Evolutionary conservation across 2,113 vertebrate species (phyloP).

Genomic region (Tragelaphus buxtoni): DNA sequence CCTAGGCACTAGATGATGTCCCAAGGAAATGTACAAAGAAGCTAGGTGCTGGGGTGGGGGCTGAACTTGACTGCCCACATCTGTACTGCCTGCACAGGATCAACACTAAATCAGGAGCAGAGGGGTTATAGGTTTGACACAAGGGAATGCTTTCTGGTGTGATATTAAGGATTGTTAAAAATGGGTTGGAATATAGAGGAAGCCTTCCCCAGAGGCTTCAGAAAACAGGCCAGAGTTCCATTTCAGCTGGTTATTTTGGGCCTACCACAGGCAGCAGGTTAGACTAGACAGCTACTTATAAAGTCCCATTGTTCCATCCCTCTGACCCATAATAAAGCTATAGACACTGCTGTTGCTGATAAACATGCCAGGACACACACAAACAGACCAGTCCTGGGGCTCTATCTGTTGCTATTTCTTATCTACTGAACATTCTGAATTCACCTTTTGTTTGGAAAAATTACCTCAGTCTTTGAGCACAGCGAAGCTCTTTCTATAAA

Average conservation of each 20-base stretch:
- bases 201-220: conserved; percentile 1
- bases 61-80: neutral
- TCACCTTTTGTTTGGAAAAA: conserved; percentile 43
- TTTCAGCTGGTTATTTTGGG: conserved; percentile 61
- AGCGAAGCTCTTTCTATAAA: neutral
- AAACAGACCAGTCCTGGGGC: neutral
- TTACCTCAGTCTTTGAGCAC: neutral
- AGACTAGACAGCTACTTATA: conserved; percentile 28
- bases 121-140: neutral
- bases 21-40: neutral
- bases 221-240: conserved; percentile 66
- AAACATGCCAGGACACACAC: neutral
- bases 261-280: neutral
- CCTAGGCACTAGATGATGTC: neutral
- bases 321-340: conserved; percentile 40
- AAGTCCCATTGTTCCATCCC: neutral
- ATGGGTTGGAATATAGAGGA: conserved; percentile 11
- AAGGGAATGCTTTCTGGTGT: neutral
- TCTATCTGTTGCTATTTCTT: neutral
- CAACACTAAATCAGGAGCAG: neutral
- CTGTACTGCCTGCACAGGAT: neutral
- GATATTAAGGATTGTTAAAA: conserved; percentile 46
- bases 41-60: neutral
- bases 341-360: neutral
- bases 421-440: neutral